Evolutionary conservation across 2,797 vertebrate species (phyloP).

Genomic region (Channallabes apus): DNA sequence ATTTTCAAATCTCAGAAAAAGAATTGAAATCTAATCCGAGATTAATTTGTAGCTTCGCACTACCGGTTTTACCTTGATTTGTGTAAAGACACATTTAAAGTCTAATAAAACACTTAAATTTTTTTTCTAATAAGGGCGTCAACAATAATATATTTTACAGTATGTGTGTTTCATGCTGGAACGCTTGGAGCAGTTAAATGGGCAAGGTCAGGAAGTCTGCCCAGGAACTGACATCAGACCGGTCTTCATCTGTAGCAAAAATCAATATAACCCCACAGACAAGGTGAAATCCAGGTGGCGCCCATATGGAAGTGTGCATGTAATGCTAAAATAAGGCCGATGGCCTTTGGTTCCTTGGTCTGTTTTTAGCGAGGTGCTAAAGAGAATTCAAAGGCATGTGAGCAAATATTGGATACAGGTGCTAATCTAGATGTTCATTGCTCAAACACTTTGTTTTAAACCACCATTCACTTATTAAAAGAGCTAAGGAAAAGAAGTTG

Average conservation of each 20-base stretch:
- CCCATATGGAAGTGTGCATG: constrained; percentile 36
- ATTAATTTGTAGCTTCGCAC: constrained; percentile 13
- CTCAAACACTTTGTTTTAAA: neutral
- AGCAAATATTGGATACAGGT: neutral
- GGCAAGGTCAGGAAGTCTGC: constrained; percentile 75
- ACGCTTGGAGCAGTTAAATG: constrained; percentile 73
- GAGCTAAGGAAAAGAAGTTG: neutral
- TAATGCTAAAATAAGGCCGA: neutral
- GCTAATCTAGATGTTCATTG: neutral
- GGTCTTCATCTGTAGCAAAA: constrained; percentile 45
- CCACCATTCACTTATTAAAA: neutral
- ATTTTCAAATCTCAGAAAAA: constrained; percentile 20
- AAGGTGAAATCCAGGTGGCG: neutral
- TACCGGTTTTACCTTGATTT: neutral
- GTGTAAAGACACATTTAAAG: neutral
- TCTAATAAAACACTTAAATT: neutral
- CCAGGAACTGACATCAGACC: constrained; percentile 51
- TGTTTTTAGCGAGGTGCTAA: constrained; percentile 60
- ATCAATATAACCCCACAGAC: neutral
- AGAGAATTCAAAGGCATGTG: constrained; percentile 21
- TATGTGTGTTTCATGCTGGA: constrained; percentile 14
- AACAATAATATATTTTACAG: neutral
- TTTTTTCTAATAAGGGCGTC: neutral
- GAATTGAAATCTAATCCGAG: constrained; percentile 6
- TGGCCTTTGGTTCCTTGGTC: constrained; percentile 26